Base-by-base conservation (phyloP, 2,888 invertebrate species). In the Pterobdella sp. region DNA sequence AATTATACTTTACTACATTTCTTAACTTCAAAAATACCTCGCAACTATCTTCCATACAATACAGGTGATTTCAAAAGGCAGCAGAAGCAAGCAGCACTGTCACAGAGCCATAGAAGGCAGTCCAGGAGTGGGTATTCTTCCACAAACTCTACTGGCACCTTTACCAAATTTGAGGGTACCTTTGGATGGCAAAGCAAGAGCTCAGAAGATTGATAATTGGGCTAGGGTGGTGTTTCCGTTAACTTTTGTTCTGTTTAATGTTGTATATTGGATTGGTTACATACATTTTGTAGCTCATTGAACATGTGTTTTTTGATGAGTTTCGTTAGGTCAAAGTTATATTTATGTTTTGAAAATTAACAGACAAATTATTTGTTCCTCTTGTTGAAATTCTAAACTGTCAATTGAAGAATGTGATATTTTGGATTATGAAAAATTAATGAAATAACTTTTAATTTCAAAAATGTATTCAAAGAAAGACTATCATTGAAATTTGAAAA, bases 151-250 rank as follows among this genome's bases (percentile, higher is more conserved):
- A 7, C 60, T 71, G 26, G 63, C 35, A n/a, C 71, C 71, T 14
- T n/a, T 71, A n/a, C 63, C 63, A 14, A 35, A 34, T n/a, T n/a
- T 29, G 22, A 56, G 31, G 7, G 32, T n/a, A 35, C 71, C 60
- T 18, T n/a, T 71, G 29, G 73, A 73, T 63, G 73, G 73, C 36
- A 60, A 69, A 35, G 69, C 73, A 29, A 56, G 73, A 37, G 73
- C 73, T 10, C 37, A 64, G 31, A 69, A 64, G 36, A 73, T 73
- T 3, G 73, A 73, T 36, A 56, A 64, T 26, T 32, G 56, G 31
- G 68, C 73, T 4, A 34, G 73, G 29, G 31, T 52, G 49, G 72
- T 69, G 37, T 73, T 73, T 35, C 73, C 73, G 29, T 31, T 64
- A 2, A 37, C 34, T 18, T 73, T 73, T 64, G 36, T 69, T 29